phyloP scores from a whole-genome alignment of 2,797 vertebrate species.

The Odontamblyopus rebecca region DNA sequence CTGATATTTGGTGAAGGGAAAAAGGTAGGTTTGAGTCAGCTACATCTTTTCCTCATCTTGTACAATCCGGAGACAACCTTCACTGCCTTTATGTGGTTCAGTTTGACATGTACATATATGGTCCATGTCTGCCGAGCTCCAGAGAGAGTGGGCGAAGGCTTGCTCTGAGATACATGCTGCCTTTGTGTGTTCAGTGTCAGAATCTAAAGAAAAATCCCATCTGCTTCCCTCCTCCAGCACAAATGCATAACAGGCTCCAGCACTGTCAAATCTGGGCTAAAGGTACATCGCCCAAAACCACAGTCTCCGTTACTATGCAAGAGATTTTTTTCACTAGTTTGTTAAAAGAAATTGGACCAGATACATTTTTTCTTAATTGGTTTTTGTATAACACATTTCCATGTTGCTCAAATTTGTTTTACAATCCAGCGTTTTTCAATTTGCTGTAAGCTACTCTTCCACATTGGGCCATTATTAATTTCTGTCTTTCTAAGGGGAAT shows the following conservation, averaged over 20 bases:
- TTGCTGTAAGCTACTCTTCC: too few relatives aligned
- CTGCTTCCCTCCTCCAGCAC: constrained; percentile 36
- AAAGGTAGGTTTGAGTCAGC: constrained; percentile 81
- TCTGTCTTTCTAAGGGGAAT: too few relatives aligned
- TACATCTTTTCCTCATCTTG: constrained; percentile 4
- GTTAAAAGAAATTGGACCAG: neutral
- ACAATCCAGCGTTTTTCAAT: too few relatives aligned
- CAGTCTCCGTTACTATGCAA: neutral
- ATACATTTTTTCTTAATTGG: neutral
- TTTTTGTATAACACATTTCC: neutral
- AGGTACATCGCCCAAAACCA: neutral
- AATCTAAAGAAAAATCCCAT: constrained; percentile 42
- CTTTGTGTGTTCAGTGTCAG: constrained; percentile 15
- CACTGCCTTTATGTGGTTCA: constrained; percentile 27
- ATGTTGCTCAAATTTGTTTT: too few relatives aligned
- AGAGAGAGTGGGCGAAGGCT: constrained; percentile 40
- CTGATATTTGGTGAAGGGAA: constrained; percentile 98
- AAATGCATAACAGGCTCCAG: constrained; percentile 30
- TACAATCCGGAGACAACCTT: constrained; percentile 17
- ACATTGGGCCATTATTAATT: too few relatives aligned
- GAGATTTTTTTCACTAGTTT: neutral
- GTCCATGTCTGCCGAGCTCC: constrained; percentile 36
- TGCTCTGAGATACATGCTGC: constrained; percentile 21
- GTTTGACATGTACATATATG: constrained; percentile 19
- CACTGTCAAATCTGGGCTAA: constrained; percentile 4